These are phyloP conservation scores for Corvus hawaiiensis DNA, from an alignment of 2,113 vertebrate species.

Conservation along the genomic window DNA sequence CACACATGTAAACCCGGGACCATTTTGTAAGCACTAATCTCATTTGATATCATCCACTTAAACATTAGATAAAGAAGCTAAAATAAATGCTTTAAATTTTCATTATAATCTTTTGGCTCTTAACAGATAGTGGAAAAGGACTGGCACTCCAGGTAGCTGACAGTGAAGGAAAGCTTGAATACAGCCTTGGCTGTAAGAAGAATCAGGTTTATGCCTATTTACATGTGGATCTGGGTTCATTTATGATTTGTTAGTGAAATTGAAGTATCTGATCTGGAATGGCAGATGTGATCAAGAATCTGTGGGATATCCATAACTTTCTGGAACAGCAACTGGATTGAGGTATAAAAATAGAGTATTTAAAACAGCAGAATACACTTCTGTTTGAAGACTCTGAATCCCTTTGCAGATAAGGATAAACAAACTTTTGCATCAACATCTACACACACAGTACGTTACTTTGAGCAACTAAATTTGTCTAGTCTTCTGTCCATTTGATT, in stretches of 20 bases:
- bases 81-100: neutral
- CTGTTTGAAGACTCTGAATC: neutral
- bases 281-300: neutral
- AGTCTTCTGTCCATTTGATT: neutral
- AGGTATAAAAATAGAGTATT: neutral
- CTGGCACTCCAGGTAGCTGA: neutral
- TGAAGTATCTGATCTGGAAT: neutral
- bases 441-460: neutral
- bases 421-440: neutral
- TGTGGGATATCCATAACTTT: neutral
- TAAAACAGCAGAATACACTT: neutral
- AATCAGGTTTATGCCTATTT: neutral
- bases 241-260: neutral
- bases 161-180: neutral
- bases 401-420: neutral
- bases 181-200: neutral
- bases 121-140: neutral
- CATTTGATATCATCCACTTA: neutral
- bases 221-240: neutral
- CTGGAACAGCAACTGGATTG: neutral
- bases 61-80: neutral
- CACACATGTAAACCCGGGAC: accelerated
- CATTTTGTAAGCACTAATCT: neutral
- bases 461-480: neutral
- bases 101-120: neutral